These are phyloP conservation scores for Mesoclemmys tuberculata DNA, from an alignment of 2,113 vertebrate species.

Conservation along the genomic window DNA sequence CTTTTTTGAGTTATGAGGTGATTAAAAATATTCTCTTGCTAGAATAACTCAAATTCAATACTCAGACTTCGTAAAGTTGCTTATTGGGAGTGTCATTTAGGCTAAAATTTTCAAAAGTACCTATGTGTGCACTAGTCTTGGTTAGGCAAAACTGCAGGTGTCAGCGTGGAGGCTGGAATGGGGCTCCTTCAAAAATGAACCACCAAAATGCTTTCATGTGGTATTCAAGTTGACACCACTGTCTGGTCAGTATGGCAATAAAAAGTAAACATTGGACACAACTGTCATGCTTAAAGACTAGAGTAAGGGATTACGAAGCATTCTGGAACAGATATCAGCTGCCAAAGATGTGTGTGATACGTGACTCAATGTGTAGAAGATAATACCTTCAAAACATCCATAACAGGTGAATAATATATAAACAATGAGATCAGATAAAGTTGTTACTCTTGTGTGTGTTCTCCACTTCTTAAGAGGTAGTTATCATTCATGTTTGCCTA, in stretches of 20 bases:
- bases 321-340: neutral
- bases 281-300: neutral
- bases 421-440: neutral
- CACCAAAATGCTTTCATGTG: neutral
- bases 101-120: neutral
- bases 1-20: neutral
- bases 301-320: neutral
- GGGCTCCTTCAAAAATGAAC: neutral
- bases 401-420: neutral
- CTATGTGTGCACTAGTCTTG: neutral
- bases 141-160: neutral
- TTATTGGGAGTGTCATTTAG: neutral
- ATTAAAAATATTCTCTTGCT: neutral
- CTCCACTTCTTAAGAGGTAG: slow-evolving; percentile 12
- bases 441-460: neutral
- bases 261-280: neutral
- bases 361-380: fast-evolving
- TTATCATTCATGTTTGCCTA: slow-evolving; percentile 55
- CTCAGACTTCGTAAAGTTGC: neutral
- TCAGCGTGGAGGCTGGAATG: neutral
- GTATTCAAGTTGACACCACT: neutral
- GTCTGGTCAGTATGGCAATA: neutral
- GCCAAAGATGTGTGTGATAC: neutral
- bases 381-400: neutral
- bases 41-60: neutral